Conservation (phyloP, 2,797 vertebrate species). For the Onychomys leucogaster region DNA sequence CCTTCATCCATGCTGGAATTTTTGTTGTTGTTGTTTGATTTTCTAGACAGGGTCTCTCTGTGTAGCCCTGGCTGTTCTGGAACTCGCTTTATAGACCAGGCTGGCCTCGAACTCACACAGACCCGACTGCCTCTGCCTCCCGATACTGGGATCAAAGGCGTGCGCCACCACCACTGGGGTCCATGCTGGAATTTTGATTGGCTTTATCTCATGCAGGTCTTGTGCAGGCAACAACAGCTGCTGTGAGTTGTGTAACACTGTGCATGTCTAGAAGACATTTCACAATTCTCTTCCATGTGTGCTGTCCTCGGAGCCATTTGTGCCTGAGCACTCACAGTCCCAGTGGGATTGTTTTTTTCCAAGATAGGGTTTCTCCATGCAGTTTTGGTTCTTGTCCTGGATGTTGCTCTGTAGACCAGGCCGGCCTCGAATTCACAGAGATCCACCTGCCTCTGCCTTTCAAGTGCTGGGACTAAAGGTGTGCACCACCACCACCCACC, state of each 20-base stretch:
- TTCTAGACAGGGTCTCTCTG: not conserved
- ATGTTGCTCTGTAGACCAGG: too few relatives aligned
- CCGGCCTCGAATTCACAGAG: too few relatives aligned
- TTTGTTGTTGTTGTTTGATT: not conserved
- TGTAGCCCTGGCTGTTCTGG: not conserved
- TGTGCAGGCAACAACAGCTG: not conserved
- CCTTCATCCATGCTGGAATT: not conserved
- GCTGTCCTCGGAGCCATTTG: not conserved
- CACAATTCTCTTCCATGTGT: not conserved
- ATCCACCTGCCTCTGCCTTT: too few relatives aligned
- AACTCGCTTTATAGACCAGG: not conserved
- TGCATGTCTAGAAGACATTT: not conserved
- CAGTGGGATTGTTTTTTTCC: not conserved
- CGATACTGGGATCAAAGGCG: not conserved
- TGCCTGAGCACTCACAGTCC: not conserved
- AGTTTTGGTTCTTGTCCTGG: too few relatives aligned
- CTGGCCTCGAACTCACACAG: not conserved
- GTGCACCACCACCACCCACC: too few relatives aligned
- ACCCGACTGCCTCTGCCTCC: not conserved
- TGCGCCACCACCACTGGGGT: not conserved
- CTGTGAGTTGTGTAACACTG: not conserved
- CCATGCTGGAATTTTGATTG: not conserved
- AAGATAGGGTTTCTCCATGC: too few relatives aligned
- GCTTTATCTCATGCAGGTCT: not conserved
- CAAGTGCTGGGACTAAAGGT: too few relatives aligned